Conservation (phyloP, 2,113 vertebrate species). For the Beaufortia kweichowensis region DNA sequence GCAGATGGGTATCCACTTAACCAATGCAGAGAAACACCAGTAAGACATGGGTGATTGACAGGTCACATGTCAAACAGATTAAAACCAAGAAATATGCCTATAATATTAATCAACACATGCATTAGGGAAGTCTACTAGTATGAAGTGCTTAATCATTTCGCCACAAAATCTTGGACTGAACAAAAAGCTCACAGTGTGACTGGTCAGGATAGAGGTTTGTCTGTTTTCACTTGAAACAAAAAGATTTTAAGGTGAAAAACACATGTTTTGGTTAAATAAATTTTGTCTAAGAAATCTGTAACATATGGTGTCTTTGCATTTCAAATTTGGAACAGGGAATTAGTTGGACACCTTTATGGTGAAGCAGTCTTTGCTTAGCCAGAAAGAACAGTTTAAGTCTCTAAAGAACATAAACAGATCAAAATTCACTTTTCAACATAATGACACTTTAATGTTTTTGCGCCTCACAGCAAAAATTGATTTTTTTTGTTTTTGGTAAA, state of each 20-base stretch:
- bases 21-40: neutral
- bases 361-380: neutral
- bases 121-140: neutral
- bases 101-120: neutral
- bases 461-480: too few species aligned
- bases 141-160: neutral
- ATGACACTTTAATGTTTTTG: too few species aligned
- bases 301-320: conserved; percentile 9
- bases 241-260: neutral
- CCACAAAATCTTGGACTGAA: neutral
- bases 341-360: conserved; percentile 21
- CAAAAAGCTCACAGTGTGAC: neutral
- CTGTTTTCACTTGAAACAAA: neutral
- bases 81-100: neutral
- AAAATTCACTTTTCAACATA: too few species aligned
- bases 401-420: neutral
- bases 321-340: neutral
- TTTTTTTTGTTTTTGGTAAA: neutral
- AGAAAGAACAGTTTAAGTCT: neutral
- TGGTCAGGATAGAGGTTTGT: too few species aligned
- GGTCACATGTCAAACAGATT: neutral
- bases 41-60: neutral
- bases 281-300: conserved; percentile 10
- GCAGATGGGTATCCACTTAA: neutral
- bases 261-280: conserved; percentile 21